Conservation (phyloP, 2,797 vertebrate genomes). For the Aldrovandia affinis region DNA sequence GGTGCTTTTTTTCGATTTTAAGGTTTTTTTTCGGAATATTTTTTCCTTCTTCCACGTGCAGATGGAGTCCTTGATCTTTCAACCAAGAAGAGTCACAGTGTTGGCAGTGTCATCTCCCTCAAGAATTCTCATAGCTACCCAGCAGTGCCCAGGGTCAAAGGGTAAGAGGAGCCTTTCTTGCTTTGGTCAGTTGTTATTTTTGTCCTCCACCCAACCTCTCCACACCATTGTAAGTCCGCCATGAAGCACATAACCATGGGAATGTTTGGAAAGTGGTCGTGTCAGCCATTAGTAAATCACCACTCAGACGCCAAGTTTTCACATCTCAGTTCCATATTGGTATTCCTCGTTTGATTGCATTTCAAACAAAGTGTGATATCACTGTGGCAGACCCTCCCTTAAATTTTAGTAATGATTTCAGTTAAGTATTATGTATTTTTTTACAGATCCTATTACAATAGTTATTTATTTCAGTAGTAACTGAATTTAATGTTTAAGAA, state of each 20-base stretch:
- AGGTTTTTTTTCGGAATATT: background rate
- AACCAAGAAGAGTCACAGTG: constrained; percentile 91
- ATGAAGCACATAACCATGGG: background rate
- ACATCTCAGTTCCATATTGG: background rate
- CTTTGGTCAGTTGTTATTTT: background rate
- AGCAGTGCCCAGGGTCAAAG: constrained; percentile 80
- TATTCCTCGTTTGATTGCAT: background rate
- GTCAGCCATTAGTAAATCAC: background rate
- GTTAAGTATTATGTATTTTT: too few relatives aligned
- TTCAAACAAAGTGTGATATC: background rate
- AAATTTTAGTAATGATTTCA: too few relatives aligned
- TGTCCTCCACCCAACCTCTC: background rate
- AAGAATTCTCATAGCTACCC: constrained; percentile 83
- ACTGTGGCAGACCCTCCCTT: too few relatives aligned
- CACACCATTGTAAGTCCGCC: background rate
- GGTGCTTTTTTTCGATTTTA: background rate
- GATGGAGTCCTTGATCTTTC: constrained; percentile 97
- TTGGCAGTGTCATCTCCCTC: constrained; percentile 75
- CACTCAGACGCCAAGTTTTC: background rate
- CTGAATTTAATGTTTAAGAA: too few relatives aligned
- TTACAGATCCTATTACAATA: too few relatives aligned
- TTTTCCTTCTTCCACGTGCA: constrained; percentile 63
- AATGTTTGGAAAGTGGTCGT: background rate
- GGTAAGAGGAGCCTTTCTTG: constrained; percentile 77
- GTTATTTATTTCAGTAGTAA: background rate